A percentile compares a stretch with the other conserved stretches of the same genome.
These are phyloP conservation scores for Microcebus lehilahytsara DNA, from an alignment of 2,113 vertebrate species.

Conservation along the genomic window DNA sequence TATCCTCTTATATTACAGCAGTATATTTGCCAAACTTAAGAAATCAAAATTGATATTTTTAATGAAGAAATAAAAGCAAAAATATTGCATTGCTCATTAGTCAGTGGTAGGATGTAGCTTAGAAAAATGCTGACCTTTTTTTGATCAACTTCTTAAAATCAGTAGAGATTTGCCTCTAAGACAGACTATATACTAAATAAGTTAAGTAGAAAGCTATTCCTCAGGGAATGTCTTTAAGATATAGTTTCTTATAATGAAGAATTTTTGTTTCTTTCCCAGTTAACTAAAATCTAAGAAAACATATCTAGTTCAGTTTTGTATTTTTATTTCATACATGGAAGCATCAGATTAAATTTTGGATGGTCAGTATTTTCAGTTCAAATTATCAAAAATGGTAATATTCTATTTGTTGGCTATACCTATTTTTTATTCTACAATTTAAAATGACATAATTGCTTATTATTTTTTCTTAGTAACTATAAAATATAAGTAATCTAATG, in stretches of 20 bases:
- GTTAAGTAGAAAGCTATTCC: not conserved
- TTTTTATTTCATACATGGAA: constrained; percentile 37
- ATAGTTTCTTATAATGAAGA: constrained; percentile 11
- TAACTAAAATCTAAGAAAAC: constrained; percentile 28
- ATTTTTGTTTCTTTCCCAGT: constrained; percentile 30
- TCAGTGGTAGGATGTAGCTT: not conserved
- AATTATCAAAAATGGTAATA: not conserved
- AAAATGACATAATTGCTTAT: not conserved
- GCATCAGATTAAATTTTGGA: constrained; percentile 18
- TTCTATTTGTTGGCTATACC: not conserved
- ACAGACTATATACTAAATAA: not conserved
- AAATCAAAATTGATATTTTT: constrained; percentile 1
- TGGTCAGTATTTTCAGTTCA: not conserved
- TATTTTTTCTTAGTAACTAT: not conserved
- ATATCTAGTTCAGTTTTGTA: not conserved
- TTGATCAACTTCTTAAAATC: not conserved
- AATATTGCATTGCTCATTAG: not conserved
- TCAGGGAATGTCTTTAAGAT: not conserved
- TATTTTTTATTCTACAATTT: constrained; percentile 24
- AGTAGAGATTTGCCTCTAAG: not conserved
- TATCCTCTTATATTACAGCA: not conserved
- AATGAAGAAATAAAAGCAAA: not conserved
- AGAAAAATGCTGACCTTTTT: not conserved
- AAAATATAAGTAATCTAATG: not conserved
- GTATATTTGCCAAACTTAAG: not conserved